Base-by-base conservation (phyloP, 2,113 vertebrate genomes). In the Lasiurus cinereus region DNA sequence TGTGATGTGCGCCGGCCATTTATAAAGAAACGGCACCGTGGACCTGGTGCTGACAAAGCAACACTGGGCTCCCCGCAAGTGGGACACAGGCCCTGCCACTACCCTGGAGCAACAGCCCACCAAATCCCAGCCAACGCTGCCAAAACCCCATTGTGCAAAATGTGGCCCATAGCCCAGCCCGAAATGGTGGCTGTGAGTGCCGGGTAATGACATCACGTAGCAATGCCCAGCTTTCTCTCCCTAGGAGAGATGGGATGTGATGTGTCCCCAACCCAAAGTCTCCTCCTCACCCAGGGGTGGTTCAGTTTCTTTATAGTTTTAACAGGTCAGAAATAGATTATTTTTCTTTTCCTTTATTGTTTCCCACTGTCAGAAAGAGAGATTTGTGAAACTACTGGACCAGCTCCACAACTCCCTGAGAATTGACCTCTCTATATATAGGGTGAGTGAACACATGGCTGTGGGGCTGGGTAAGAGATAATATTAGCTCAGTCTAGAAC, bases 401-500 rank as follows among this genome's bases (percentile, higher is more conserved):
- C 99, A 99, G 96, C 98, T 99, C 36, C 99, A 99, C 98, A 99
- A 99, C 95, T 99, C 99, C 21, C 97, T 99, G 85, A 99, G 99
- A 33, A 99, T 99, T 69, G 99, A 99, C 97, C 99, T 99, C 66
- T 99, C 99, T 16, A 99, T 99, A 90, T 99, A 99, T 91, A 98
- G 99, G 97, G 99, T 99, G 97, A 99, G 99, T 98, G 46, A 91
- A 73, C 90, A 88, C 50, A 27, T 78, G 83, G 29, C 59, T 56
- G 5, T 88, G 67, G 70, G 76, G 19, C 36, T 31, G 87, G 43
- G 33, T 14, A 22, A 43, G 62, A 87, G 21, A 73, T 70, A 78
- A 48, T 54, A 64, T 64, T 48, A 87, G 66, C n/a, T 90, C 83
- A 72, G 8, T 43, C 27, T 88, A 66, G 59, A 52, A 39, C 46